These are phyloP conservation scores for Brachionichthys hirsutus DNA, from an alignment of 2,113 vertebrate genomes.

Conservation along the genomic window DNA sequence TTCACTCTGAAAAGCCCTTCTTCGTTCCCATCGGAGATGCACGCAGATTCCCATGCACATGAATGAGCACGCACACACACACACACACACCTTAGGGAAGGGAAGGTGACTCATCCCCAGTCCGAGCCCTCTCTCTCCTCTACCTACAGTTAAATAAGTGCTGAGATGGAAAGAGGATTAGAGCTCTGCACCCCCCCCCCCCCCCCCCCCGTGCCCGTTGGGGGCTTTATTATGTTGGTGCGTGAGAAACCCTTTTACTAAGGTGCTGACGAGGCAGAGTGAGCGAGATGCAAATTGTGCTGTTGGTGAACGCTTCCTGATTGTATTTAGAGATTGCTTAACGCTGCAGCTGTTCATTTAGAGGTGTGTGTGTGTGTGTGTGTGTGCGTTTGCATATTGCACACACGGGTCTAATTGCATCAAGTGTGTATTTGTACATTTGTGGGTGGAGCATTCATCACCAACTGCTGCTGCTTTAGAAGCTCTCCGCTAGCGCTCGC, in stretches of 20 bases:
- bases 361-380: background rate
- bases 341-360: constrained; percentile 64
- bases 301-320: constrained; percentile 57
- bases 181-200: constrained; percentile 69
- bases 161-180: constrained; percentile 74
- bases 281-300: constrained; percentile 65
- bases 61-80: background rate
- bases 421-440: no score
- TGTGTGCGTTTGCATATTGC: background rate
- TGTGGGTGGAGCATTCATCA: background rate
- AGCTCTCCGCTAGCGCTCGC: background rate
- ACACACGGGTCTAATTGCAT: no score
- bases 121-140: constrained; percentile 25
- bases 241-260: constrained; percentile 71
- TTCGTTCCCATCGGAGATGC: constrained; percentile 30
- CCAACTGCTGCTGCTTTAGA: constrained; percentile 14
- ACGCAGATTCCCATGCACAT: constrained; percentile 10
- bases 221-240: constrained; percentile 72
- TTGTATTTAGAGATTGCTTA: constrained; percentile 71
- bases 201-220: constrained; percentile 69
- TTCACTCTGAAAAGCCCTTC: constrained; percentile 36
- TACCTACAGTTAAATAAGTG: constrained; percentile 67
- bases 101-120: constrained; percentile 51
- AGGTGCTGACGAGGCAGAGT: constrained; percentile 72
- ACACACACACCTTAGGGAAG: constrained; percentile 23